phyloP scores from a whole-genome alignment of 2,797 vertebrate species.

The Pseudochirops corinnae region DNA sequence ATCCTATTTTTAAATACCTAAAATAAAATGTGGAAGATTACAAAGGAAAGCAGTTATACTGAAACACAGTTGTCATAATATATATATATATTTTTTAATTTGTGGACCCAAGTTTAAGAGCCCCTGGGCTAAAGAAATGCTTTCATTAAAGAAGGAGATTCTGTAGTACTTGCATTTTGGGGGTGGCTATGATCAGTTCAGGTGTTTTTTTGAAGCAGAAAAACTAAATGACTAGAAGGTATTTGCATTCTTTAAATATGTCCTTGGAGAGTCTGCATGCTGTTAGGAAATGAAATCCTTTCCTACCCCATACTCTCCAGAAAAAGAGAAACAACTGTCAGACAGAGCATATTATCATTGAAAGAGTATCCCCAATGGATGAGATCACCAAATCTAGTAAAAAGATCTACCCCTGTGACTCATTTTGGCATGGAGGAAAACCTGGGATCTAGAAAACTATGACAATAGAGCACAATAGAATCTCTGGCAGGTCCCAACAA shows the following conservation, averaged over 20 bases:
- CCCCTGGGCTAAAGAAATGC: background rate
- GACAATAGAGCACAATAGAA: background rate
- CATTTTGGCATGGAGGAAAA: background rate
- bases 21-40: background rate
- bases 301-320: background rate
- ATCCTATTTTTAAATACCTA: constrained; percentile 44
- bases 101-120: background rate
- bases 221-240: background rate
- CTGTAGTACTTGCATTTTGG: background rate
- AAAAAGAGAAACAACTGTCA: background rate
- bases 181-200: background rate
- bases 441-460: background rate
- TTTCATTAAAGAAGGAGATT: background rate
- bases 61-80: background rate
- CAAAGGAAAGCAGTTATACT: background rate
- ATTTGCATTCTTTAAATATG: background rate
- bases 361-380: background rate
- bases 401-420: background rate
- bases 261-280: background rate
- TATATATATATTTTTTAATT: background rate
- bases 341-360: background rate
- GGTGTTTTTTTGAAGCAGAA: background rate
- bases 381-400: background rate
- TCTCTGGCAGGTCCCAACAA: background rate
- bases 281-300: background rate